Base-by-base conservation (phyloP, 2,888 invertebrate species). In the Ptychoptera albimana region DNA sequence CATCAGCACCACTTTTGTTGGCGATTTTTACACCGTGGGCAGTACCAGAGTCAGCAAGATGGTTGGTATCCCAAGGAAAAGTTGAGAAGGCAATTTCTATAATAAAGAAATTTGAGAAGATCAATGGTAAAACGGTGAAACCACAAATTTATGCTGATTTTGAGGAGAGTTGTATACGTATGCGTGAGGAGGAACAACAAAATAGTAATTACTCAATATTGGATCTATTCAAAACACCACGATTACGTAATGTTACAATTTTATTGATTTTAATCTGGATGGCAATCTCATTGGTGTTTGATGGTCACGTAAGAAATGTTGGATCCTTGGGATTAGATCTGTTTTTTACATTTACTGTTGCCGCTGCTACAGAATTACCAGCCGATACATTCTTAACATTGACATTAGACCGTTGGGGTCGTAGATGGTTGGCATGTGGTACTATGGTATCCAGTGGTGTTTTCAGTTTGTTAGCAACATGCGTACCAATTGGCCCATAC, bases 301-400 rank as follows among this genome's bases (percentile, higher is more conserved):
- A 89, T 56, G 87, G 87, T 0, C 89, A 91, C 58, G 87, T 88
- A 12, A 71, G 89, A 55, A 89, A 88, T 58, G 87, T 89, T 0
- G 83, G 85, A 1, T 82, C 86, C 9, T 64, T 89, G 37, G 86
- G 86, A 0, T 63, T 86, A 52, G 79, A 87, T 54, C 75, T 87
- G n/a, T 88, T 87, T 60, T 59, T 87, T 45, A 87, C 87, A 0
- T 88, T 88, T 57, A 85, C 87, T 1, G 74, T 87, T 3, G 87
- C 88, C 0, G 79, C 80, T 1, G 81, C 82, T 2, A 87, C 87
- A 0, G 87, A 88, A 57, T 64, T 88, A 41, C 88, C 88, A 0
- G 88, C 88, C 3, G 88, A 87, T 55, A 81, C 86, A 0, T 73
- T 88, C 46, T 66, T 88, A 9, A 85, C 87, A 0, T 64, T 79